A percentile compares a stretch with the other conserved stretches of the same genome.
phyloP scores from a whole-genome alignment of 2,113 vertebrate species.

The Tupaia tana region DNA sequence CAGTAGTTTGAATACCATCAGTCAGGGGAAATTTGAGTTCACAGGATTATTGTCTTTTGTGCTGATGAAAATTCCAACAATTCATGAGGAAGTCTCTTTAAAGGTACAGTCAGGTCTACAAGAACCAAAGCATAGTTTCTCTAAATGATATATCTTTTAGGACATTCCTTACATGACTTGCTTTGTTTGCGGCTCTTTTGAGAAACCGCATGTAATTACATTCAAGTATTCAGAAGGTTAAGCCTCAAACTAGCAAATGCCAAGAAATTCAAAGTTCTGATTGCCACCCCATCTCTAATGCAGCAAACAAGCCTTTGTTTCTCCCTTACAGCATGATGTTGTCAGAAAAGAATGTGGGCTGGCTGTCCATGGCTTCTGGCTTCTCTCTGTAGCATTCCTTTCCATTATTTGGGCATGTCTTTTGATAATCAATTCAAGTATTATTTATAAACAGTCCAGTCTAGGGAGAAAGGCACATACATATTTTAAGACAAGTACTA shows the following conservation, averaged over 20 bases:
- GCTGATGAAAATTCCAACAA: constrained; percentile 61
- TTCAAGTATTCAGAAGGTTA: constrained; percentile 76
- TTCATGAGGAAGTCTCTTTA: constrained; percentile 61
- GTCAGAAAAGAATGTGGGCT: constrained; percentile 57
- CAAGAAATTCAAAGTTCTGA: constrained; percentile 61
- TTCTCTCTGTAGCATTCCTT: constrained; percentile 70
- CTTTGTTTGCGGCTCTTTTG: constrained; percentile 74
- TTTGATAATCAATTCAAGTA: constrained; percentile 69
- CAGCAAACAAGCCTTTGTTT: constrained; percentile 45
- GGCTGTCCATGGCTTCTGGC: constrained; percentile 1
- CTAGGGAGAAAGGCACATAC: constrained; percentile 39
- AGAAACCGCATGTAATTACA: constrained; percentile 80
- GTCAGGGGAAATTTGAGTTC: constrained; percentile 74
- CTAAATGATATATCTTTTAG: constrained; percentile 64
- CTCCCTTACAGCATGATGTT: constrained; percentile 52
- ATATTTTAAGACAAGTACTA: constrained; percentile 33
- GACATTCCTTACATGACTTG: constrained; percentile 71
- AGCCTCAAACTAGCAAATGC: constrained; percentile 62
- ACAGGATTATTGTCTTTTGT: constrained; percentile 59
- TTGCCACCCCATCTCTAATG: constrained; percentile 44
- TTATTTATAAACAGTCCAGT: constrained; percentile 57
- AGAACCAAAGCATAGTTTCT: constrained; percentile 61
- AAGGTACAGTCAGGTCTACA: constrained; percentile 68
- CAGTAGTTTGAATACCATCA: constrained; percentile 45
- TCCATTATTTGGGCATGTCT: constrained; percentile 67